phyloP scores from a whole-genome alignment of 2,888 invertebrate genomes.

The Morpho deidamia region DNA sequence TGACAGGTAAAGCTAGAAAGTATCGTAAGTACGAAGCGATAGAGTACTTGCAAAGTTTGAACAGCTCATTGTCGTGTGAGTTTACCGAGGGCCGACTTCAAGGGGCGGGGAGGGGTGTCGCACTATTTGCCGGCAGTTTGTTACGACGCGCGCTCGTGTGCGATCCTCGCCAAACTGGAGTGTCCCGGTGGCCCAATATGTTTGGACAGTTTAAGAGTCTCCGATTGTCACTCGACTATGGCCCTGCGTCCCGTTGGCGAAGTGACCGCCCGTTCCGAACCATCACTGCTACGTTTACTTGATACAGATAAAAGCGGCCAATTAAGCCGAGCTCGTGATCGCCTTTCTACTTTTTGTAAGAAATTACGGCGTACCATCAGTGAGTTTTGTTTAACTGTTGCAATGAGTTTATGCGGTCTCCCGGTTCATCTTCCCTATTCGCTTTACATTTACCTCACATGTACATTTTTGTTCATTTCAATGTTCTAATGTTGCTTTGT shows the following conservation, averaged over 20 bases:
- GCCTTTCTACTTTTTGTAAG: slow-evolving; percentile 69
- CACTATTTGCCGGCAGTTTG: slow-evolving; percentile 56
- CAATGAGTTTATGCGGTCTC: background rate
- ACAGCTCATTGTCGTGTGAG: slow-evolving; percentile 48
- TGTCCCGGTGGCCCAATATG: slow-evolving; percentile 72
- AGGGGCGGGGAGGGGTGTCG: slow-evolving; percentile 36
- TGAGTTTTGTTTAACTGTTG: slow-evolving; percentile 44
- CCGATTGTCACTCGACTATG: slow-evolving; percentile 52
- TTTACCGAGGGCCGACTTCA: slow-evolving; percentile 43
- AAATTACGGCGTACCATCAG: slow-evolving; percentile 72
- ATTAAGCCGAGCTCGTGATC: slow-evolving; percentile 65
- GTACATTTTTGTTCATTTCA: slow-evolving; percentile 39
- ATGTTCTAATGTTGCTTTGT: slow-evolving; percentile 76
- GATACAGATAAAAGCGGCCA: slow-evolving; percentile 64
- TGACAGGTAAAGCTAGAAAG: background rate
- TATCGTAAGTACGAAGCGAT: slow-evolving; percentile 1
- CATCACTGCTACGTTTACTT: slow-evolving; percentile 63
- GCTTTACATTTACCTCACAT: slow-evolving; percentile 13
- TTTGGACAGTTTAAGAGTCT: slow-evolving; percentile 70
- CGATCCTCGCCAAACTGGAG: slow-evolving; percentile 70
- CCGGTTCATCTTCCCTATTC: slow-evolving; percentile 6
- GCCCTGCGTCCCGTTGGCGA: slow-evolving; percentile 62
- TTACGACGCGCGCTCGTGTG: slow-evolving; percentile 65
- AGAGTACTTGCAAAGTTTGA: slow-evolving; percentile 32
- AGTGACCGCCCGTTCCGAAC: slow-evolving; percentile 60